Base-by-base conservation (phyloP, 2,888 invertebrate genomes). In the Lithophane socia region DNA sequence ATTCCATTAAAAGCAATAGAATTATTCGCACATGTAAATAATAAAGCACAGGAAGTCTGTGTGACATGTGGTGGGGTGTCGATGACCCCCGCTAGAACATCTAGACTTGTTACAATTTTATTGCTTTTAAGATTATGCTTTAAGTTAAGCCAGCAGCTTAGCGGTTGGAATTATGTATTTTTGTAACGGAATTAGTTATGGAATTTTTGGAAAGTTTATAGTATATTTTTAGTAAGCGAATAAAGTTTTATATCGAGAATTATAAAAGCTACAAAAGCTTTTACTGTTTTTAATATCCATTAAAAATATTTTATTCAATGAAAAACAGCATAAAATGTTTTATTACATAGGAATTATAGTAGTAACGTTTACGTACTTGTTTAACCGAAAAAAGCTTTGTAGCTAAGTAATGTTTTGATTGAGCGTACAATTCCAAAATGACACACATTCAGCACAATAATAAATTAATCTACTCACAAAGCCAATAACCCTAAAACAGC, bases 31-130 rank as follows among this genome's bases (percentile, higher is more conserved):
- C 91, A 93, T 93, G 93, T 89, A 92, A 92, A 92, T 92, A 91
- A 90, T 89, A 91, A 91, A 86, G 80, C 91, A 89, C 92, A 93
- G 94, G 94, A 94, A 93, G 94, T 92, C 91, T 91, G 90, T 82
- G 86, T 89, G 92, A 93, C 95, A 94, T 92, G 90, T 94, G 94
- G 91, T 85, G 47, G 77, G 77, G 78, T 91, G 93, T 92, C 93
- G 79, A 77, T 86, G 93, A 93, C 91, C 93, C 85, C 79, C 64
- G 80, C 86, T 90, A 91, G 90, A 79, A 85, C 73, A 87, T 90
- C 92, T 92, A 92, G 91, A 90, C 88, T 89, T 79, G 75, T 21
- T 83, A 71, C 77, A 86, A 88, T 52, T 47, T 47, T 47, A 47
- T 84, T 88, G 73, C 77, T 84, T 80, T 67, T 66, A 74, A 74